Percentiles rank a stretch among this genome's conserved stretches.
These are phyloP conservation scores for Graptemys geographica DNA, from an alignment of 2,797 vertebrate species.

Conservation along the genomic window DNA sequence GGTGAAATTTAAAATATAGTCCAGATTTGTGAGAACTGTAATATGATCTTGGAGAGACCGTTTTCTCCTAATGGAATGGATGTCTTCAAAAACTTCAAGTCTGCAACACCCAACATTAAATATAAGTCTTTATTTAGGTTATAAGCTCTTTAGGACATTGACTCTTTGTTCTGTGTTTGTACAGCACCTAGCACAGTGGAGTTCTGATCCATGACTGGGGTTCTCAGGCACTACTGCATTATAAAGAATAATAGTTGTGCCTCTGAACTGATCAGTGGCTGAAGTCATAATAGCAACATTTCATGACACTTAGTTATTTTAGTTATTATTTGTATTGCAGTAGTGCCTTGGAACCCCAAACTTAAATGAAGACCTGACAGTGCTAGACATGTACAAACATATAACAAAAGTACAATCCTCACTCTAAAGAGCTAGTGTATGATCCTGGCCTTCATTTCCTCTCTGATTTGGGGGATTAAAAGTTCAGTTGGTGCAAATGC, in stretches of 20 bases:
- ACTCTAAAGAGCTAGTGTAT: neutral
- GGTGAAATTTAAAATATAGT: neutral
- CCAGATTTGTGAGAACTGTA: neutral
- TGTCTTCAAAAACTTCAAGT: neutral
- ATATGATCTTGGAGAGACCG: neutral
- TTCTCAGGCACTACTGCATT: neutral
- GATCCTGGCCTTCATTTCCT: neutral
- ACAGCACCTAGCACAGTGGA: neutral
- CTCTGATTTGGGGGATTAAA: slow-evolving; percentile 1
- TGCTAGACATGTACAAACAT: neutral
- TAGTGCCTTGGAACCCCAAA: neutral
- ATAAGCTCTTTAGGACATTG: neutral
- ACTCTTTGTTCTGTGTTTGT: neutral
- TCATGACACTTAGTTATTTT: neutral
- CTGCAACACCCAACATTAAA: neutral
- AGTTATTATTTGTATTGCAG: neutral
- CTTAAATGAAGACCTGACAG: neutral
- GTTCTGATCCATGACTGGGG: neutral
- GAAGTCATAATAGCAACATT: neutral
- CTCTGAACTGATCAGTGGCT: neutral
- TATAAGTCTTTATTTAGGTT: neutral
- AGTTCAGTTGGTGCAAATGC: neutral
- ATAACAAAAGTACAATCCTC: too few species aligned
- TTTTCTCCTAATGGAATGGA: neutral
- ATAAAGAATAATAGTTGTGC: neutral